Conservation (phyloP, 1,140 invertebrate genomes). For the Drosophila nigrodunni region DNA sequence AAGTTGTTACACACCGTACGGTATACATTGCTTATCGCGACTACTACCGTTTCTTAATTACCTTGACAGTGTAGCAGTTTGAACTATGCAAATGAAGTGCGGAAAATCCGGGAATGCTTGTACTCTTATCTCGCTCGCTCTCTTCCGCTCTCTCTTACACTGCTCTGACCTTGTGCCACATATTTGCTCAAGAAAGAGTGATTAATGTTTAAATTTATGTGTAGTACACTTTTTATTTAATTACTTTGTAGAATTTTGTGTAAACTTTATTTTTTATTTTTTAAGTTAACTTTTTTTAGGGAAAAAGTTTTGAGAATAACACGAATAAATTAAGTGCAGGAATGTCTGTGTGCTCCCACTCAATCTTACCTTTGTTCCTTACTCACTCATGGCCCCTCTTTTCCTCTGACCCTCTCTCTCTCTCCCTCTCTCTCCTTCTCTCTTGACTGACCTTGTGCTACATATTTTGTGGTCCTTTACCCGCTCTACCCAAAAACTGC, state of each 20-base stretch:
- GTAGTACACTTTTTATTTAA: too few relatives aligned
- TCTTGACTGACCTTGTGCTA: conserved; percentile 72
- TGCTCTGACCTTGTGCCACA: conserved; percentile 74
- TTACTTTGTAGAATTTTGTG: too few relatives aligned
- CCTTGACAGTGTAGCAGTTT: not conserved
- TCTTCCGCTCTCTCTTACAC: not conserved
- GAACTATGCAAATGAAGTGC: conserved; percentile 1
- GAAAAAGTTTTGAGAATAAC: too few relatives aligned
- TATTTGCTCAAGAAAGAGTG: conserved; percentile 45
- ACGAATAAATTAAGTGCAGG: too few relatives aligned
- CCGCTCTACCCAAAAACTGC: conserved; percentile 40
- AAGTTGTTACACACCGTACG: not conserved
- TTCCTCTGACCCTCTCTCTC: not conserved
- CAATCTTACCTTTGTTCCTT: too few relatives aligned
- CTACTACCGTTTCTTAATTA: conserved; percentile 11
- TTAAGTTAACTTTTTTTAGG: too few relatives aligned
- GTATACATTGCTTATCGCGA: not conserved
- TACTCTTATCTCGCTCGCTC: conserved; percentile 1
- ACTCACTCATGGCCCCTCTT: too few relatives aligned
- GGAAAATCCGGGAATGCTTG: conserved; percentile 20
- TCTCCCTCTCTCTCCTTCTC: not conserved
- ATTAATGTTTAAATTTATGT: too few relatives aligned
- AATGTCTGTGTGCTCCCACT: too few relatives aligned
- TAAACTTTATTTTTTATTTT: too few relatives aligned
- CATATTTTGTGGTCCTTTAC: conserved; percentile 78